Evolutionary conservation across 2,888 invertebrate genomes (phyloP).

Genomic region (Subacronicta megacephala): DNA sequence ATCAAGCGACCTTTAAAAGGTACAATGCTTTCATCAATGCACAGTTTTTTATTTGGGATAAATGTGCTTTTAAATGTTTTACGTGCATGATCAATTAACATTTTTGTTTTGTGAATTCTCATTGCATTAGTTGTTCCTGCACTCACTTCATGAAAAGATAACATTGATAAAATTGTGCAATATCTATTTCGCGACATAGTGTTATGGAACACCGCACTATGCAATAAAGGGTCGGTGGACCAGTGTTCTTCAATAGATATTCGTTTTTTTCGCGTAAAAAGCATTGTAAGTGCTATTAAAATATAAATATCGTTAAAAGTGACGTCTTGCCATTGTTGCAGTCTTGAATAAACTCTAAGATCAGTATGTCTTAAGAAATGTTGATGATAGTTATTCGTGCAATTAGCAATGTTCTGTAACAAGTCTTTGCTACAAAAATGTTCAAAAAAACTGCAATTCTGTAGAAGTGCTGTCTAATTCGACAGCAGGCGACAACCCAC

Average conservation of each 20-base stretch:
- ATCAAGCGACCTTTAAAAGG: slow-evolving; percentile 45
- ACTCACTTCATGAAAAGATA: slow-evolving; percentile 23
- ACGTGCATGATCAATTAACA: slow-evolving; percentile 34
- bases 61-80: slow-evolving; percentile 34
- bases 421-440: slow-evolving; percentile 31
- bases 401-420: slow-evolving; percentile 27
- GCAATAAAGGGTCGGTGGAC: slow-evolving; percentile 39
- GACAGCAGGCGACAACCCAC: slow-evolving; percentile 28
- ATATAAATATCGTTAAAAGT: slow-evolving; percentile 30
- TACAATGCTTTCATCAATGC: slow-evolving; percentile 49
- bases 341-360: slow-evolving; percentile 24
- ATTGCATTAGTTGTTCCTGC: slow-evolving; percentile 8
- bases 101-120: slow-evolving; percentile 32
- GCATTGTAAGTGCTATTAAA: slow-evolving; percentile 34
- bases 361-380: slow-evolving; percentile 27
- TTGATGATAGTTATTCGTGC: slow-evolving; percentile 31
- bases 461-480: slow-evolving; percentile 23
- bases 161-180: slow-evolving; percentile 23
- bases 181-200: slow-evolving; percentile 18
- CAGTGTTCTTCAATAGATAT: slow-evolving; percentile 41
- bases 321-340: slow-evolving; percentile 27
- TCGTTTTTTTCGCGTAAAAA: slow-evolving; percentile 34
- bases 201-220: slow-evolving; percentile 9
- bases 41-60: slow-evolving; percentile 30
- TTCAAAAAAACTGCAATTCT: slow-evolving; percentile 33